Base-by-base conservation (phyloP, 1,140 invertebrate species). In the Heliconius congener region DNA sequence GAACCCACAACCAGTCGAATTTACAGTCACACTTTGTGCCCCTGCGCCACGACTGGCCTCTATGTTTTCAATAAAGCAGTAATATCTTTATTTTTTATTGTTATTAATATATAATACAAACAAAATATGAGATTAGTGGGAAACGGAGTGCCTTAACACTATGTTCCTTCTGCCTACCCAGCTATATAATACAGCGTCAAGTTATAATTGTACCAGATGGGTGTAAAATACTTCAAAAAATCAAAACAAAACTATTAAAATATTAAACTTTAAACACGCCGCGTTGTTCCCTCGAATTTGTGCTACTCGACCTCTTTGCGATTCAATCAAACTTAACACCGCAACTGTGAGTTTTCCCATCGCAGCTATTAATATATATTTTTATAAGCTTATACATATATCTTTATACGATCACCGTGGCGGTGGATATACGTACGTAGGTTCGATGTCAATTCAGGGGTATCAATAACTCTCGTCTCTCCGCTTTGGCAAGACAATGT, bases 321-420 rank as follows among this genome's bases (percentile, higher is more conserved):
- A 81, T 78, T 77, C 76, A 60, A 81, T 83, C 83, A 80, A 84
- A 84, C 78, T 79, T 79, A 78, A 70, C 70, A 76, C 74, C 79
- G 57, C 91, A 93, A 90, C 86, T 93, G 91, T 81, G 34, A 55
- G 13, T 1, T 75, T 89, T 91, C 90, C 86, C 90, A 91, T 76
- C 82, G 78, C 80, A 66, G 66, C 86, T 87, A 85, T 82, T 88
- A 79, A 87, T 85, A 76, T 81, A 71, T 37, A 72, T 11, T 72
- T 72, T 72, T 27, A 37, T 39, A 76, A 18, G 18, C 18, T 19
- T 52, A 52, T 1, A 52, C 50, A 52, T 19, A 52, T 52, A 52
- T 52, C 18, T 52, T 16, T 46, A 46, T 46, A 4, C 42, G 50
- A 19, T 4, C 18, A 52, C 18, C 50, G 18, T 6, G 2, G 18